A percentile compares a stretch with the other conserved stretches of the same genome.
These are phyloP conservation scores for Yponomeuta malinellus DNA, from an alignment of 2,888 invertebrate genomes.

Conservation along the genomic window DNA sequence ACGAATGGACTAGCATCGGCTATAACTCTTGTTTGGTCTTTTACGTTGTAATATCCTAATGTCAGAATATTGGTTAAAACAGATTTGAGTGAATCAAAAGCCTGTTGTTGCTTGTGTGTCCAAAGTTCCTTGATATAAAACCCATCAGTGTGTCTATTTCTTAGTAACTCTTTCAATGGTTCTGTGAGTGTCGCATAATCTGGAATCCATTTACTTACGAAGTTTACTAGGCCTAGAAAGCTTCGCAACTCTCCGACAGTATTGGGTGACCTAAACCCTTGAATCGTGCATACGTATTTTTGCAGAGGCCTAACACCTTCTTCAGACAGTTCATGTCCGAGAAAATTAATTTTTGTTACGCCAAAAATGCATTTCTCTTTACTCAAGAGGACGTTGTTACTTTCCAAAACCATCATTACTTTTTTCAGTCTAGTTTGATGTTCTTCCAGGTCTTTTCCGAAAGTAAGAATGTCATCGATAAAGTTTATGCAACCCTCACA, in stretches of 20 bases:
- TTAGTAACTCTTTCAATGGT: constrained; percentile 20
- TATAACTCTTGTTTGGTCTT: constrained; percentile 23
- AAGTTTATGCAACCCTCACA: constrained; percentile 28
- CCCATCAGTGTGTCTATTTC: constrained; percentile 18
- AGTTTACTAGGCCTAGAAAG: constrained; percentile 30
- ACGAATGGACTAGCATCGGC: constrained; percentile 27
- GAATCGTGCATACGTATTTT: constrained; percentile 24
- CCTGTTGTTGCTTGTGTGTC: constrained; percentile 17
- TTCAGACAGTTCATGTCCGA: constrained; percentile 18
- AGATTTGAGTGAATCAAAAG: constrained; percentile 9
- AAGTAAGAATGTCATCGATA: constrained; percentile 29
- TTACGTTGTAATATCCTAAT: constrained; percentile 24
- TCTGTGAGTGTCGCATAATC: constrained; percentile 25
- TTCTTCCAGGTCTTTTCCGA: not conserved
- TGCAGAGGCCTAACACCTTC: constrained; percentile 24
- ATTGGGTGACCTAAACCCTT: constrained; percentile 22
- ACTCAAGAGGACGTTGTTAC: constrained; percentile 8
- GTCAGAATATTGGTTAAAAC: not conserved
- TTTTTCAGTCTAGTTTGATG: constrained; percentile 9
- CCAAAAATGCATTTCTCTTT: constrained; percentile 12
- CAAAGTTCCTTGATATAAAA: constrained; percentile 16
- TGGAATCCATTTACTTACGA: constrained; percentile 26
- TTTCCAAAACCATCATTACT: not conserved
- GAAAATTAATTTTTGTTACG: constrained; percentile 3
- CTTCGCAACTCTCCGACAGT: constrained; percentile 29